A percentile compares a stretch with the other conserved stretches of the same genome.
Evolutionary conservation across 2,888 invertebrate genomes (phyloP).

Genomic region (Chouioia cunea): DNA sequence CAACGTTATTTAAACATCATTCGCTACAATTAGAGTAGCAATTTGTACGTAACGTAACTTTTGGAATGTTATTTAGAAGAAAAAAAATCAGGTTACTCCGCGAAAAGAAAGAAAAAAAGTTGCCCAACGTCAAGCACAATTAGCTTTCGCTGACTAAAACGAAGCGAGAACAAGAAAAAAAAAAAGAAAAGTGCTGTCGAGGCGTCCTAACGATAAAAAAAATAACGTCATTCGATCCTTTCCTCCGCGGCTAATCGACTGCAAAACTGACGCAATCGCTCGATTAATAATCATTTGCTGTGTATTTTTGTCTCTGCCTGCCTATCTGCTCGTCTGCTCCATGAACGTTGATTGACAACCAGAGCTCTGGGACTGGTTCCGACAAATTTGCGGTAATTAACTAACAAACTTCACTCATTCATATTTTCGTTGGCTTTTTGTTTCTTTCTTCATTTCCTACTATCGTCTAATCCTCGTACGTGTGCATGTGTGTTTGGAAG

Average conservation of each 20-base stretch:
- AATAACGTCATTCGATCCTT: constrained; percentile 23
- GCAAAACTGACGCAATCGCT: constrained; percentile 2
- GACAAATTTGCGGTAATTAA: constrained; percentile 68
- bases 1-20: too few relatives aligned
- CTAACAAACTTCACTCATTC: constrained; percentile 41
- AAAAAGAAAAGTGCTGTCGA: too few relatives aligned
- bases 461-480: neutral
- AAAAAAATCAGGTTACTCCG: too few relatives aligned
- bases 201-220: too few relatives aligned
- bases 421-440: constrained; percentile 11
- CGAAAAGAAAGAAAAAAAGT: too few relatives aligned
- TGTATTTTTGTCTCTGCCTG: constrained; percentile 42
- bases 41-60: too few relatives aligned
- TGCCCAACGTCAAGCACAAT: too few relatives aligned
- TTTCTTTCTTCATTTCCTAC: neutral
- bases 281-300: constrained; percentile 40
- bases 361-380: constrained; percentile 56
- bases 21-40: too few relatives aligned
- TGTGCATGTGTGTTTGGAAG: neutral
- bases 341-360: constrained; percentile 18
- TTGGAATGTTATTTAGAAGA: too few relatives aligned
- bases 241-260: constrained; percentile 14
- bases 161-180: too few relatives aligned
- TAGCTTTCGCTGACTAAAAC: too few relatives aligned
- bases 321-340: constrained; percentile 22